phyloP scores from a whole-genome alignment of 2,113 vertebrate species.

The Hippocampus mohnikei region DNA sequence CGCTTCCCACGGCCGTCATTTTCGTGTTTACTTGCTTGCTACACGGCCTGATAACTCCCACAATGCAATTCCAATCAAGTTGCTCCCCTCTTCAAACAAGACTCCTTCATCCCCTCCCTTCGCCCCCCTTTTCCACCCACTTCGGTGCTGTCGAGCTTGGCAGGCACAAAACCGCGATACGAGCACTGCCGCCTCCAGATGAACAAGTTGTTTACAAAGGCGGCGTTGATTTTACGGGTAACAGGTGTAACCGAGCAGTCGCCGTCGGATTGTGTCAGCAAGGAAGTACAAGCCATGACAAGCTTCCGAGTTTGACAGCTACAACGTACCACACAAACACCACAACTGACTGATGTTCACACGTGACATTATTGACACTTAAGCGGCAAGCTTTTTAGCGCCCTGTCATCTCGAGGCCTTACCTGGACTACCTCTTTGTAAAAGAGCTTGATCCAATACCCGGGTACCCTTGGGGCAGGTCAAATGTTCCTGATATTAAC shows the following conservation, averaged over 20 bases:
- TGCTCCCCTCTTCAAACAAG: slow-evolving; percentile 45
- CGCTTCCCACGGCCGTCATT: slow-evolving; percentile 33
- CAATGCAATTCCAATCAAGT: slow-evolving; percentile 50
- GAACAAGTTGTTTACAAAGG: slow-evolving; percentile 3
- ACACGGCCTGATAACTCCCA: slow-evolving; percentile 46
- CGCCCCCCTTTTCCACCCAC: background rate
- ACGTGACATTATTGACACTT: background rate
- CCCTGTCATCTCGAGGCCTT: background rate
- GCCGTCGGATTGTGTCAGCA: background rate
- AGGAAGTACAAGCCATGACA: background rate
- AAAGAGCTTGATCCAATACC: background rate
- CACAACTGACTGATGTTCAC: background rate
- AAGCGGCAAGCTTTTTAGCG: background rate
- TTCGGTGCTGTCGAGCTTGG: background rate
- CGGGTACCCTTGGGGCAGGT: background rate
- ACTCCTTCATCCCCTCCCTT: slow-evolving; percentile 4
- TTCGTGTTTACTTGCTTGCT: slow-evolving; percentile 38
- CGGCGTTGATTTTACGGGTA: background rate
- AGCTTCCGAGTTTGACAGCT: background rate
- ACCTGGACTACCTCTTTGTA: background rate
- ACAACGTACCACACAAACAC: background rate
- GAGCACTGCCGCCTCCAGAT: background rate
- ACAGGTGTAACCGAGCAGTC: background rate
- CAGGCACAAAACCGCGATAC: background rate
- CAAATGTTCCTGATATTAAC: background rate